Evolutionary conservation across 2,888 invertebrate genomes (phyloP).

Genomic region (Caenorhabditis angaria): DNA sequence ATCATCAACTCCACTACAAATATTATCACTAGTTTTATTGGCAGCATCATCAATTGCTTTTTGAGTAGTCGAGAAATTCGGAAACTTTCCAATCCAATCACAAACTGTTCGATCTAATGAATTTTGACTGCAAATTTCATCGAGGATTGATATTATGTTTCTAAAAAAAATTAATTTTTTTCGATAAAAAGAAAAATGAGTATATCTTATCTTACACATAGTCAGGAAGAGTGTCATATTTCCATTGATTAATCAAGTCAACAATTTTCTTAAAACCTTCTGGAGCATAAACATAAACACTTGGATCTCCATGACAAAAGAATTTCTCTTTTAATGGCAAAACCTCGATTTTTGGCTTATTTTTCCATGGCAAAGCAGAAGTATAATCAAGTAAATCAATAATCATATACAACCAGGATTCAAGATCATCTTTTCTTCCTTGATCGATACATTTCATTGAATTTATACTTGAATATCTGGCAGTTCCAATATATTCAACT

Average conservation of each 20-base stretch:
- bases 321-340: neutral
- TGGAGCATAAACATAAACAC: neutral
- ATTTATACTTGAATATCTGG: slow-evolving; percentile 23
- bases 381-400: slow-evolving; percentile 22
- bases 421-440: slow-evolving; percentile 31
- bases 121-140: neutral
- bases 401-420: slow-evolving; percentile 43
- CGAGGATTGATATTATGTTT: neutral
- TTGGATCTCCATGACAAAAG: neutral
- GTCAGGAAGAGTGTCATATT: neutral
- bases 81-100: neutral
- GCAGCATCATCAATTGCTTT: neutral
- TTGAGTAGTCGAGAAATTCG: neutral
- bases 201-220: neutral
- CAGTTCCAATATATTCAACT: slow-evolving; percentile 22
- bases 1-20: slow-evolving; percentile 29
- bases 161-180: neutral
- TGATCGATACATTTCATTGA: slow-evolving; percentile 18
- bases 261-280: slow-evolving; percentile 1
- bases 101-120: neutral
- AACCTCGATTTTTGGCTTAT: neutral
- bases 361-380: slow-evolving; percentile 26
- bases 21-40: slow-evolving; percentile 13
- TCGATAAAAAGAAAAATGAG: no score
- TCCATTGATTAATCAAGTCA: neutral